phyloP scores from a whole-genome alignment of 1,140 invertebrate genomes.

The Saccostrea echinata region DNA sequence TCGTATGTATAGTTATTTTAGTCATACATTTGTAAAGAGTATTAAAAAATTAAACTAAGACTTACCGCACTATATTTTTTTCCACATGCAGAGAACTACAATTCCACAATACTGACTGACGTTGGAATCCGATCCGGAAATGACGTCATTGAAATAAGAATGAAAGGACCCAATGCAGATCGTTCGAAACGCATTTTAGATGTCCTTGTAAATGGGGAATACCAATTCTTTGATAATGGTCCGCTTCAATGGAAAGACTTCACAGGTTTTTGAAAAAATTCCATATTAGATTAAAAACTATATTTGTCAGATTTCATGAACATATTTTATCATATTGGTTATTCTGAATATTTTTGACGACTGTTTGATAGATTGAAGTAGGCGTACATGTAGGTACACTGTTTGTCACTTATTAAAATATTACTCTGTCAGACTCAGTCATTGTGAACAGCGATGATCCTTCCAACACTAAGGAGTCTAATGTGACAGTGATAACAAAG shows the following conservation, averaged over 20 bases:
- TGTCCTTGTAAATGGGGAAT: slow-evolving; percentile 62
- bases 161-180: slow-evolving; percentile 53
- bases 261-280: slow-evolving; percentile 57
- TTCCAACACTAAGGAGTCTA: slow-evolving; percentile 57
- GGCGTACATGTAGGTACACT: too few relatives aligned
- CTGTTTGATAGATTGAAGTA: too few relatives aligned
- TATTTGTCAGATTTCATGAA: too few relatives aligned
- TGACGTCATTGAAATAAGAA: slow-evolving; percentile 62
- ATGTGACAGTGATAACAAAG: slow-evolving; percentile 69
- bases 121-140: slow-evolving; percentile 55
- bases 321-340: too few relatives aligned
- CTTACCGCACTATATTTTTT: neutral
- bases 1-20: neutral
- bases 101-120: slow-evolving; percentile 50
- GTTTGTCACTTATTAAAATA: neutral
- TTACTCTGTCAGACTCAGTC: slow-evolving; percentile 57
- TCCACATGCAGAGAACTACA: neutral
- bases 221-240: slow-evolving; percentile 60
- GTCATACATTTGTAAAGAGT: neutral
- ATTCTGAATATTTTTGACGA: too few relatives aligned
- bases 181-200: slow-evolving; percentile 59
- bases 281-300: too few relatives aligned
- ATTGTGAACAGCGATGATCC: slow-evolving; percentile 60
- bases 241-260: slow-evolving; percentile 66
- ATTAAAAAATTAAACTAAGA: neutral